phyloP scores from a whole-genome alignment of 2,113 vertebrate genomes.

The Myiagra hebetior region DNA sequence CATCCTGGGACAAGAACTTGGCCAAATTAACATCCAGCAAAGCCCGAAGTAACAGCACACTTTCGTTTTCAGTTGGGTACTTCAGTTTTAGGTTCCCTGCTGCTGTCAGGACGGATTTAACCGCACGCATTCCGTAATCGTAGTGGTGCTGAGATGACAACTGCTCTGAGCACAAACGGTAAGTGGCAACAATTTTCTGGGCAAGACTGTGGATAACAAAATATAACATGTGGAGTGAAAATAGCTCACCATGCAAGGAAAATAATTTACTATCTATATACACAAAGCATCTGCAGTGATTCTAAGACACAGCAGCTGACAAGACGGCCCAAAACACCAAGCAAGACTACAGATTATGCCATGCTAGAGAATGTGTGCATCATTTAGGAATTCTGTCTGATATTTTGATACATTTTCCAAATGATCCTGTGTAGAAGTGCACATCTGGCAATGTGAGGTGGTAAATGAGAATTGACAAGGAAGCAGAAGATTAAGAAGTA shows the following conservation, averaged over 20 bases:
- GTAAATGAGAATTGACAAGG: not conserved
- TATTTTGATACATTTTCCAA: not conserved
- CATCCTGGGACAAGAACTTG: slow-evolving; percentile 91
- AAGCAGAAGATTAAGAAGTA: not conserved
- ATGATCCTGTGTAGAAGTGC: not conserved
- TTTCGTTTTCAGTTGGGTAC: slow-evolving; percentile 86
- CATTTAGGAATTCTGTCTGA: not conserved
- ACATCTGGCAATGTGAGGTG: not conserved
- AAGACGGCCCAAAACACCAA: not conserved
- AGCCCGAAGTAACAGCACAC: slow-evolving; percentile 82
- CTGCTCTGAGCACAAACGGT: slow-evolving; percentile 91
- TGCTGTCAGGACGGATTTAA: slow-evolving; percentile 92
- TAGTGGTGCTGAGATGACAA: slow-evolving; percentile 93
- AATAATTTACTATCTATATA: not conserved
- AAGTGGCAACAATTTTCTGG: slow-evolving; percentile 94
- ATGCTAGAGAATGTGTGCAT: not conserved
- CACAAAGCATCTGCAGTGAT: not conserved
- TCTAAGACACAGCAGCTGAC: not conserved
- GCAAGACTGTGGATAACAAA: slow-evolving; percentile 76
- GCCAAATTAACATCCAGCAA: slow-evolving; percentile 90
- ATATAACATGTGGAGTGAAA: not conserved
- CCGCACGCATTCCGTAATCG: slow-evolving; percentile 91
- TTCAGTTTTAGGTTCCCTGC: slow-evolving; percentile 91
- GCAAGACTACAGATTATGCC: not conserved
- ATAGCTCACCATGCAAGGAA: not conserved